Evolutionary conservation across 2,888 invertebrate genomes (phyloP), one percentile per base, ranked within the genome.

Genomic region (Teinopalpus imperialis): DNA sequence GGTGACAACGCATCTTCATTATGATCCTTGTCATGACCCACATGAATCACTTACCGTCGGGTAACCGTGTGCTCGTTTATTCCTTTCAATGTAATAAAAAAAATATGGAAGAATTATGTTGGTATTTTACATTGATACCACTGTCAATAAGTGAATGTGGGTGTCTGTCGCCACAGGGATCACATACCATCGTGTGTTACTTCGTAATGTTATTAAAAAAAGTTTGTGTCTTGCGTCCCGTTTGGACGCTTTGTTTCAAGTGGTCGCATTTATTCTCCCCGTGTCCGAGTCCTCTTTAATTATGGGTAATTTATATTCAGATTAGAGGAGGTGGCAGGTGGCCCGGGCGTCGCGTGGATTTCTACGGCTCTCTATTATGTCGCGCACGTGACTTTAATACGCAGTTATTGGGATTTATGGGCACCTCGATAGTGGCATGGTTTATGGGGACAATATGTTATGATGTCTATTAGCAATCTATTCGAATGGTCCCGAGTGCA

Each of bases 261-360:
- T 81, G 80, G 76, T 71, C 81, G 74, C 86, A 86, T 86, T 86
- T 85, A 86, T 86, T 85, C 87, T 67, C 72, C 68, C 71, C 70
- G 72, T 82, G 86, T 83, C 87, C 83, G 76, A 82, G 74, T 79
- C 72, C 72, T 80, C 79, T 85, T 86, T 87, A 87, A 87, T 87
- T 87, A 85, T 82, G 77, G 79, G 85, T 81, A 86, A 87, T 87
- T 87, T 87, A 87, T 87, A 87, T 87, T 85, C 86, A 86, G 86
- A 85, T 86, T 87, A 86, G 77, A 74, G 66, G 59, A 61, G 67
- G 68, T 66, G 69, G 63, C 83, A 82, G 86, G 83, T 82, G 81
- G 74, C 59, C n/a, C 59, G 66, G 35, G 36, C 29, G 61, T 53
- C 40, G 43, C 40, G 32, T 32, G 26, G 45, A 32, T 56, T 51